Conservation (phyloP, 2,113 vertebrate species). For the Vidua chalybeata region DNA sequence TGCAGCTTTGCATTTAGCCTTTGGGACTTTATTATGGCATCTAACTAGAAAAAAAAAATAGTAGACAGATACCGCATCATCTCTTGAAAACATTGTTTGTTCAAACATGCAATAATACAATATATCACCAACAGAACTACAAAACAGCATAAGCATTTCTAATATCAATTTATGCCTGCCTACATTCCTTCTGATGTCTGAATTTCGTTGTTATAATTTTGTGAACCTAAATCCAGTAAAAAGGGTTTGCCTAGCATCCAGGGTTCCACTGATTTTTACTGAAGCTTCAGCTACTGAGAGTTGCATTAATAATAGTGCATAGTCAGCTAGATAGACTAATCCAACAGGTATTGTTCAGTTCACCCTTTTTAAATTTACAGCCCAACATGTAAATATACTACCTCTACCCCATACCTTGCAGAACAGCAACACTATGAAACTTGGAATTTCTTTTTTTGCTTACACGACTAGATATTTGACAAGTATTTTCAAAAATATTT, state of each 20-base stretch:
- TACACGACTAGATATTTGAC: not conserved
- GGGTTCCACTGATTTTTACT: not conserved
- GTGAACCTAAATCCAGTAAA: not conserved
- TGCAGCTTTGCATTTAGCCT: not conserved
- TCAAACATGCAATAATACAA: not conserved
- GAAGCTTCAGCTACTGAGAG: not conserved
- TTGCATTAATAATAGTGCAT: not conserved
- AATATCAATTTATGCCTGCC: not conserved
- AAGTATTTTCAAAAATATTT: not conserved
- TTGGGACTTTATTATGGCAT: not conserved
- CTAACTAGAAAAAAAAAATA: not conserved
- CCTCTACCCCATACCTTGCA: not conserved
- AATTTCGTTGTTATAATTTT: not conserved
- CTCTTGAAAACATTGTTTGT: not conserved
- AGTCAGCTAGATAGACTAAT: not conserved
- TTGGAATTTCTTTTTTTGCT: not conserved
- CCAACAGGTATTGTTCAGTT: not conserved
- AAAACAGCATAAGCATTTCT: not conserved
- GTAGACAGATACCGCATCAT: not conserved
- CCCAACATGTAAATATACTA: fast-evolving
- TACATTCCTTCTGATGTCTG: not conserved
- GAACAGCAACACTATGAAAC: not conserved
- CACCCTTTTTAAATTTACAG: not conserved
- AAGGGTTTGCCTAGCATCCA: not conserved
- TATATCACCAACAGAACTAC: not conserved